Evolutionary conservation across 2,113 vertebrate species (phyloP).

Genomic region (Raja brachyura): DNA sequence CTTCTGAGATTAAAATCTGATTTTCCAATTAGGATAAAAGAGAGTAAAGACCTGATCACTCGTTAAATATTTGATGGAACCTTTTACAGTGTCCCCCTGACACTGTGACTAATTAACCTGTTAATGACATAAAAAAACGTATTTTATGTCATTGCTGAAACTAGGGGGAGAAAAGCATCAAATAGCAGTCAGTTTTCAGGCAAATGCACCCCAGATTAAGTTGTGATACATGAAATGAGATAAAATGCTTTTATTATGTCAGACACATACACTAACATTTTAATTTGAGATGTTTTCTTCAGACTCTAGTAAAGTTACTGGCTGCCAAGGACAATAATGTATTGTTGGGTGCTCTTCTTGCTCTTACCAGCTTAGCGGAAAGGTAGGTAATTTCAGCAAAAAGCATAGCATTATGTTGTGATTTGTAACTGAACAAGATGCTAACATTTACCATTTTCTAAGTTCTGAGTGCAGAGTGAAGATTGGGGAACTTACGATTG

Average conservation of each 20-base stretch:
- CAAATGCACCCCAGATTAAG: not conserved
- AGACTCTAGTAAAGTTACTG: conserved; percentile 75
- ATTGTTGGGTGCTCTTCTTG: conserved; percentile 71
- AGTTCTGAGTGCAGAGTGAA: conserved; percentile 71
- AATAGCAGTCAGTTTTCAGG: not conserved
- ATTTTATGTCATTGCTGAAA: not conserved
- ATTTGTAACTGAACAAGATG: not conserved
- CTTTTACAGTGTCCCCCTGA: not conserved
- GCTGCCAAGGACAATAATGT: conserved; percentile 66
- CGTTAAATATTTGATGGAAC: not conserved
- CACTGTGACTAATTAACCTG: not conserved
- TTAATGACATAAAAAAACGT: not conserved
- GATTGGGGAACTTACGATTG: conserved; percentile 68
- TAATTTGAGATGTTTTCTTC: conserved; percentile 37
- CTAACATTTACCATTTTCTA: conserved; percentile 15
- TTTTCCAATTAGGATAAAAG: not conserved
- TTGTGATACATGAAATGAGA: not conserved
- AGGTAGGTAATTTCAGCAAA: conserved; percentile 53
- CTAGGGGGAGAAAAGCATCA: too few relatives aligned
- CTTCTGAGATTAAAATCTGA: not conserved
- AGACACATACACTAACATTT: not conserved
- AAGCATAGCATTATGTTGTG: not conserved
- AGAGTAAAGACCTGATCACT: not conserved
- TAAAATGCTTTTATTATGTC: not conserved
- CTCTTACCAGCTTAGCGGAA: conserved; percentile 72